Conservation (phyloP, 2,888 invertebrate species). For the Lomographa bimaculata region DNA sequence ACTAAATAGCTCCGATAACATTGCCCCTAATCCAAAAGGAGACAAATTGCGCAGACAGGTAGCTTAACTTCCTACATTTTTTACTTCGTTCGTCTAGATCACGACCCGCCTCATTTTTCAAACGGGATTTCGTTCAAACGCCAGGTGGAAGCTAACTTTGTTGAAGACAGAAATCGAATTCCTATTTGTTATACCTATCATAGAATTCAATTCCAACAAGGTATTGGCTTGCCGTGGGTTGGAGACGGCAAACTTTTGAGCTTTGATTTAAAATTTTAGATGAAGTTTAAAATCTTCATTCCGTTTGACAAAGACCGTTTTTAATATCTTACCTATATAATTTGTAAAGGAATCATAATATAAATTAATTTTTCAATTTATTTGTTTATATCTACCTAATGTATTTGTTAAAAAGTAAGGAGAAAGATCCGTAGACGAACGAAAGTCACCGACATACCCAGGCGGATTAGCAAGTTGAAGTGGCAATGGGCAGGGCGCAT, state of each 20-base stretch:
- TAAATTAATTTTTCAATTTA: no score
- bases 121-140: conserved; percentile 41
- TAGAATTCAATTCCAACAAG: conserved; percentile 35
- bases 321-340: no score
- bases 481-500: no score
- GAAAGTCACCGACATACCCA: no score
- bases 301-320: no score
- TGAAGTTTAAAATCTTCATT: no score
- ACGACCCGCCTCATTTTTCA: conserved; percentile 38
- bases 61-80: conserved; percentile 18
- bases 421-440: no score
- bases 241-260: conserved; percentile 6
- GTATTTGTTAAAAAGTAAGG: no score
- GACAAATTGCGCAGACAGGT: conserved; percentile 28
- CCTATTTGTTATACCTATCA: conserved; percentile 36
- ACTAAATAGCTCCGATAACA: conserved; percentile 28
- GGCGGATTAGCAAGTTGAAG: no score
- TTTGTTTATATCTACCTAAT: no score
- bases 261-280: no score
- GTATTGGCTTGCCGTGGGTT: conserved; percentile 14
- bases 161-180: conserved; percentile 36
- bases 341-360: no score
- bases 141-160: conserved; percentile 34
- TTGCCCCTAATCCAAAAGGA: conserved; percentile 18
- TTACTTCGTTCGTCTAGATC: conserved; percentile 13